Conservation (phyloP, 2,113 vertebrate genomes). For the Elephas maximus region DNA sequence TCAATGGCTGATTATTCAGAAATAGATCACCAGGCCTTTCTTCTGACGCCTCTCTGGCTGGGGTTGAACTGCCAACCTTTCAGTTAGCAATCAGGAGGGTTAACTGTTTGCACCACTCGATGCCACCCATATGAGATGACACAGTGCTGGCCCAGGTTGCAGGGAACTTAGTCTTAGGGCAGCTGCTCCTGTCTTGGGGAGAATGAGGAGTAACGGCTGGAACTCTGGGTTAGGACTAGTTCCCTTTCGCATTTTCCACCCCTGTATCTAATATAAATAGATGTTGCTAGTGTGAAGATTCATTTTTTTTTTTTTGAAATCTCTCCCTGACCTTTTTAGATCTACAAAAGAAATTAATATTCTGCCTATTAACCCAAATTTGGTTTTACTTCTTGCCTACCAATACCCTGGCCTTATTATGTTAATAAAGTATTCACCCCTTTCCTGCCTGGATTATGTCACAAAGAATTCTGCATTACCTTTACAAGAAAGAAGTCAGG, state of each 20-base stretch:
- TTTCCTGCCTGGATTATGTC: constrained; percentile 66
- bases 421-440: constrained; percentile 23
- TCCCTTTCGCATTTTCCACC: neutral
- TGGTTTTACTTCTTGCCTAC: constrained; percentile 53
- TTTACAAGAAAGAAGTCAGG: constrained; percentile 57
- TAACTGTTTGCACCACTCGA: neutral
- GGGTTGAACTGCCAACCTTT: neutral
- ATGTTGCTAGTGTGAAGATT: neutral
- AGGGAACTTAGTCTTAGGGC: neutral
- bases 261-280: neutral
- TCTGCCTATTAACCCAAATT: constrained; percentile 67
- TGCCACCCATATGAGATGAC: neutral
- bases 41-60: neutral
- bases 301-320: constrained; percentile 53
- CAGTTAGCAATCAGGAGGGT: neutral
- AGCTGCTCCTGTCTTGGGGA: neutral
- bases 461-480: constrained; percentile 64
- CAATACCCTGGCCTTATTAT: constrained; percentile 61
- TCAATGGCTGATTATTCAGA: neutral
- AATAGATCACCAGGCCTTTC: neutral
- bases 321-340: constrained; percentile 13
- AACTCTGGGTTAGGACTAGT: neutral
- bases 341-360: constrained; percentile 55
- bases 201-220: neutral
- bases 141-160: fast-evolving